Percentiles rank a stretch among this genome's conserved stretches.
Conservation (phyloP, 53 echinoderm and acorn worm genomes). For the Mesocentrotus franciscanus region DNA sequence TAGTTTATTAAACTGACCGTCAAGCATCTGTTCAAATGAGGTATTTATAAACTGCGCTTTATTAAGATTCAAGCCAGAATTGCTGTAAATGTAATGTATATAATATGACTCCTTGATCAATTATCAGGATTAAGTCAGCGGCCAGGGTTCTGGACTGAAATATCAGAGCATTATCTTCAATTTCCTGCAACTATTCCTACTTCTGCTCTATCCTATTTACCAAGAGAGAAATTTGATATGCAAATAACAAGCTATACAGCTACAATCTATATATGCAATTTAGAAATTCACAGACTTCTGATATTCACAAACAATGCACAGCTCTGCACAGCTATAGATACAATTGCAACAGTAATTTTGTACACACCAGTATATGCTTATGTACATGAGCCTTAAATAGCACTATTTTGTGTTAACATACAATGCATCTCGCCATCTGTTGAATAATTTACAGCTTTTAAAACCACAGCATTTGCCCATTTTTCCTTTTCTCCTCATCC, state of each 20-base stretch:
- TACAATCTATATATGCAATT: not conserved
- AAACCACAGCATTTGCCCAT: not conserved
- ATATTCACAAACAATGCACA: slow-evolving; percentile 17
- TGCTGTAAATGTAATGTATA: not conserved
- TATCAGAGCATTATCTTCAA: not conserved
- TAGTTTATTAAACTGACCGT: not conserved
- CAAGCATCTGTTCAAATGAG: not conserved
- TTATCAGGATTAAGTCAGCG: not conserved
- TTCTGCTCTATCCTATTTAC: not conserved
- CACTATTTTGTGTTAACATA: slow-evolving; percentile 37
- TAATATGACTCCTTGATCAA: not conserved
- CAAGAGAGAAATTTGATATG: not conserved
- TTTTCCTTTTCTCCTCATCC: not conserved
- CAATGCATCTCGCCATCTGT: not conserved
- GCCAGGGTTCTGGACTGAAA: not conserved
- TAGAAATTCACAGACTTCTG: not conserved
- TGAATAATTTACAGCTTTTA: slow-evolving; percentile 42
- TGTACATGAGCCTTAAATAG: slow-evolving; percentile 17
- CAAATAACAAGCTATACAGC: not conserved
- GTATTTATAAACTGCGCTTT: not conserved
- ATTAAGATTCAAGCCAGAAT: not conserved
- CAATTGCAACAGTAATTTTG: slow-evolving; percentile 47
- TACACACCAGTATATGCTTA: slow-evolving; percentile 47
- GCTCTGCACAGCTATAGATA: slow-evolving; percentile 8
- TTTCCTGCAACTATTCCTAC: slow-evolving; percentile 13